Evolutionary conservation across 2,113 vertebrate species (phyloP).

Genomic region (Colinus virginianus): DNA sequence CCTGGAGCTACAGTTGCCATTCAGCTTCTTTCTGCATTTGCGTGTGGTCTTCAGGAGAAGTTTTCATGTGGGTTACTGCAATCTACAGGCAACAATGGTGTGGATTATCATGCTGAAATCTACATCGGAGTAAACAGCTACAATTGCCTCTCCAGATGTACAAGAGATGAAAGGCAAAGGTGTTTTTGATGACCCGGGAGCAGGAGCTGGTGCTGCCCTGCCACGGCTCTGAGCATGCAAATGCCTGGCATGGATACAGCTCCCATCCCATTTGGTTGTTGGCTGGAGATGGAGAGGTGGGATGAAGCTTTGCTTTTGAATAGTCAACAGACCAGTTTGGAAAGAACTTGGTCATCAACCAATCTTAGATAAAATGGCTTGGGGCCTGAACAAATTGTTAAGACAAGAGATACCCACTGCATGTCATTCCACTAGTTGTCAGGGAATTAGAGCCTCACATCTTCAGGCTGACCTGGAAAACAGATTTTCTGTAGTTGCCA

Average conservation of each 20-base stretch:
- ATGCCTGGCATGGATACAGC: not conserved
- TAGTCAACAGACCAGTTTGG: not conserved
- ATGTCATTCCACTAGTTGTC: not conserved
- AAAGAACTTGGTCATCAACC: not conserved
- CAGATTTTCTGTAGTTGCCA: not conserved
- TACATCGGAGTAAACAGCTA: conserved; percentile 4
- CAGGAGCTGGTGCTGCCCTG: not conserved
- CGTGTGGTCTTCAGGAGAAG: conserved; percentile 53
- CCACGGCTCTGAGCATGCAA: not conserved
- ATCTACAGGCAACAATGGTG: not conserved
- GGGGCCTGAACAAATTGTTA: not conserved
- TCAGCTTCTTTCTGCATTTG: conserved; percentile 1
- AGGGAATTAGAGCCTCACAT: not conserved
- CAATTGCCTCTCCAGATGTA: conserved; percentile 22
- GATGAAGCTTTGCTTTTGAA: not conserved
- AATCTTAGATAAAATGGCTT: not conserved
- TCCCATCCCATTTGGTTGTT: not conserved
- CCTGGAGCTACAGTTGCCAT: conserved; percentile 9
- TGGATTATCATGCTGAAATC: conserved; percentile 1
- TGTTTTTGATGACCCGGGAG: not conserved
- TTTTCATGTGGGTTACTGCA: conserved; percentile 38
- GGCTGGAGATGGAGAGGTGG: not conserved
- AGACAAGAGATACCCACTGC: not conserved
- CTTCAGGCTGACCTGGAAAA: not conserved
- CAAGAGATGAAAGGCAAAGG: conserved; percentile 34